These are phyloP conservation scores for Pimephales promelas DNA, from an alignment of 2,113 vertebrate species.

Conservation along the genomic window DNA sequence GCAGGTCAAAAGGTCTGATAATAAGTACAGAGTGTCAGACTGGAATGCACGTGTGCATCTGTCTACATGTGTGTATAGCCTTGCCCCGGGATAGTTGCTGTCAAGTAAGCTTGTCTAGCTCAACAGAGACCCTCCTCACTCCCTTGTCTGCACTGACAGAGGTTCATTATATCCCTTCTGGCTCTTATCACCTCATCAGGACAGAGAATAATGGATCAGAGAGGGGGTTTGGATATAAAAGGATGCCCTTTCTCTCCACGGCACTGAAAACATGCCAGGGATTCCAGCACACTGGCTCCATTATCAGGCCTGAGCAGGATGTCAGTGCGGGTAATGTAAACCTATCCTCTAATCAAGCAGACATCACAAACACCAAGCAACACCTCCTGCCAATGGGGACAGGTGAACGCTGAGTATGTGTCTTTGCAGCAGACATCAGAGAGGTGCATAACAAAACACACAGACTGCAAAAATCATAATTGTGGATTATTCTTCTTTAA, in stretches of 20 bases:
- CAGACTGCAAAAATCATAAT: neutral
- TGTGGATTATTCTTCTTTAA: neutral
- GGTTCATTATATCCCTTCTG: constrained; percentile 37
- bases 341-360: constrained; percentile 50
- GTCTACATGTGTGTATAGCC: constrained; percentile 44
- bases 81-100: constrained; percentile 54
- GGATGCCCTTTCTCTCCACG: constrained; percentile 38
- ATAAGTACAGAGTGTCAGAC: constrained; percentile 47
- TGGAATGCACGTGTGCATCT: constrained; percentile 51
- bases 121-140: constrained; percentile 25
- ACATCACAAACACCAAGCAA: constrained; percentile 55
- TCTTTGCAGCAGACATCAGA: constrained; percentile 1
- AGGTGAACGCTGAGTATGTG: constrained; percentile 26
- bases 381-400: constrained; percentile 52
- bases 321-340: constrained; percentile 55
- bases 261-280: constrained; percentile 51
- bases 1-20: constrained; percentile 49
- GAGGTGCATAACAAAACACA: neutral
- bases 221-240: constrained; percentile 37
- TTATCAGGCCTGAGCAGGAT: constrained; percentile 48
- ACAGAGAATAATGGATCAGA: constrained; percentile 46
- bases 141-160: constrained; percentile 33
- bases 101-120: constrained; percentile 49
- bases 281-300: constrained; percentile 47
- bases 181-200: constrained; percentile 48